Evolutionary conservation across 1,140 invertebrate genomes (phyloP), one percentile per base, ranked within the genome.

Genomic region (Nephotettix cincticeps): DNA sequence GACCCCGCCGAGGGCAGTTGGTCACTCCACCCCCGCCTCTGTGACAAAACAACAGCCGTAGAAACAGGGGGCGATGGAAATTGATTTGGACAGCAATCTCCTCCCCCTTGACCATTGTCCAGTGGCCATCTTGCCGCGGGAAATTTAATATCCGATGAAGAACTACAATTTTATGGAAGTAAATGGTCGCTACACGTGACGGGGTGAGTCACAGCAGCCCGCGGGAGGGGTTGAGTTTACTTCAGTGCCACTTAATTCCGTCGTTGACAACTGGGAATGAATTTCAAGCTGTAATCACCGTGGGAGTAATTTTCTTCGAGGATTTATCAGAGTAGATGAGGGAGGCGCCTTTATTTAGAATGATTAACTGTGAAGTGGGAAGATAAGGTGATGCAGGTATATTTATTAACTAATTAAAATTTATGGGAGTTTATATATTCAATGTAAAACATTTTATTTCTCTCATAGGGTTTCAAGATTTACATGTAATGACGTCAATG

Each of bases 81-180:
- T 61, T 61, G 56, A 61, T 61, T 61, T 61, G 21, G 56, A 61
- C 25, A 61, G 25, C 47, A 21, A 11, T 54, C 19, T 11, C 25
- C 4, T 6, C 27, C 56, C 56, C 23, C 14, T 25, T 61, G 56
- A 61, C 56, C 56, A 61, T 61, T 61, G 56, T 61, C 56, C 56
- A 61, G 56, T 27, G 21, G 56, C 56, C 56, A 61, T 61, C 56
- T 61, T 61, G 56, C 28, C 47, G 14, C 14, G 21, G 47, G 21
- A 51, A 51, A 19, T 61, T 28, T 21, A 61, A 21, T 21, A 61
- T 61, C 56, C 56, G 56, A 27, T 61, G 56, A 61, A 61, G 56
- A 61, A 61, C 56, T 61, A 61, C 56, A 61, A 61, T 61, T 61
- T 61, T 61, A 61, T 61, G 56, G 56, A 61, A 61, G 23, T 61